Percentiles rank a stretch among this genome's conserved stretches.
Evolutionary conservation across 2,113 vertebrate genomes (phyloP).

Genomic region (Urocynchramus pylzowi): DNA sequence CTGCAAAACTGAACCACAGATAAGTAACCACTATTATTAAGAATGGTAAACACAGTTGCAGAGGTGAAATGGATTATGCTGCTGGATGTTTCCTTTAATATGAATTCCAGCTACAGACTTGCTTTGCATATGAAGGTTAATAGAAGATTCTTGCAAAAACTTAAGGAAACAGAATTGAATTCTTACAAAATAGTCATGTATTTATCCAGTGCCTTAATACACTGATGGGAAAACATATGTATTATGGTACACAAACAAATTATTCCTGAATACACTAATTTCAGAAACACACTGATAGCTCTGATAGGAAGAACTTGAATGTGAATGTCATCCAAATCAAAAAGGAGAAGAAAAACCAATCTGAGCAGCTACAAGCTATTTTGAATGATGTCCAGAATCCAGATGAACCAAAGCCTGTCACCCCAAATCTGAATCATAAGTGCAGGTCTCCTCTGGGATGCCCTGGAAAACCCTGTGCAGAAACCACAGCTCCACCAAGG

Average conservation of each 20-base stretch:
- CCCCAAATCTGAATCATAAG: background rate
- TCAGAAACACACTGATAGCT: background rate
- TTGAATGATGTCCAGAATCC: background rate
- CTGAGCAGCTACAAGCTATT: background rate
- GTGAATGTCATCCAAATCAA: background rate
- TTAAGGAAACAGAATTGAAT: background rate
- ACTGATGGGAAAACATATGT: background rate
- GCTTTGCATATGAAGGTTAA: background rate
- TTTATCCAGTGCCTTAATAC: background rate
- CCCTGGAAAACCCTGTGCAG: background rate
- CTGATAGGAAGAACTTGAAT: background rate
- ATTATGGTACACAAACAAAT: background rate
- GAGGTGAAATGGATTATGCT: background rate
- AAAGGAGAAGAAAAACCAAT: background rate
- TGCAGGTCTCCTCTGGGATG: background rate
- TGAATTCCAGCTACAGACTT: background rate
- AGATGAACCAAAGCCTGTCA: background rate
- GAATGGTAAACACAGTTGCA: background rate
- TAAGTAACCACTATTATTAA: background rate
- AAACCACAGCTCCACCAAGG: background rate
- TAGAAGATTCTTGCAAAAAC: background rate
- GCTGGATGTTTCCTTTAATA: slow-evolving; percentile 12
- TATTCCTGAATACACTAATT: background rate
- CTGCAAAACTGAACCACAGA: background rate
- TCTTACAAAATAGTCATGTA: background rate